Conservation (phyloP, 2,888 invertebrate species). For the Acleris emargana region DNA sequence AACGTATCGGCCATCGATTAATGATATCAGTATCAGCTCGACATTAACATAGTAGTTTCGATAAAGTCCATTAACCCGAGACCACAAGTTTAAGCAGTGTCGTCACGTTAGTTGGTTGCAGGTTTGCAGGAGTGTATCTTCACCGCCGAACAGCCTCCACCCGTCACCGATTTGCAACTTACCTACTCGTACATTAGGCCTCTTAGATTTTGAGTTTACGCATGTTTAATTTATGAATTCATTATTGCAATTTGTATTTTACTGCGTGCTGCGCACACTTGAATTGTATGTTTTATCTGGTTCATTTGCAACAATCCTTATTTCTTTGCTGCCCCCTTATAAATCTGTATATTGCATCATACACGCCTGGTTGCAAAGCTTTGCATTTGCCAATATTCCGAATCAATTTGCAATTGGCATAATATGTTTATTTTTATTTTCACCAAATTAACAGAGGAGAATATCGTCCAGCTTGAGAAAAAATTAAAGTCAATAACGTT, state of each 20-base stretch:
- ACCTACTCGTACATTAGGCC: constrained; percentile 31
- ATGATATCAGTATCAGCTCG: constrained; percentile 64
- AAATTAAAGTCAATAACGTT: constrained; percentile 29
- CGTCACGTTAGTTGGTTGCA: constrained; percentile 71
- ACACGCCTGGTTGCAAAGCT: constrained; percentile 81
- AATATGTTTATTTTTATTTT: constrained; percentile 32
- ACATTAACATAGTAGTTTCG: constrained; percentile 77
- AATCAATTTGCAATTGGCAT: constrained; percentile 54
- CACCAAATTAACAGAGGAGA: constrained; percentile 39
- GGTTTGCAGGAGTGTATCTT: constrained; percentile 66
- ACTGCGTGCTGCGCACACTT: constrained; percentile 24
- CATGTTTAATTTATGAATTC: constrained; percentile 40
- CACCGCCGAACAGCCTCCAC: constrained; percentile 52
- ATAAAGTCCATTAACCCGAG: constrained; percentile 80
- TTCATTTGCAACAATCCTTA: constrained; percentile 31
- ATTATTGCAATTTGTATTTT: constrained; percentile 55
- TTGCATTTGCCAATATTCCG: constrained; percentile 73
- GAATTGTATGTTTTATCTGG: constrained; percentile 20
- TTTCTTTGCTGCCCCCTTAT: constrained; percentile 37
- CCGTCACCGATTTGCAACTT: constrained; percentile 45
- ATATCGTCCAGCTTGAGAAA: constrained; percentile 14
- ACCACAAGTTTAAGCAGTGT: constrained; percentile 78
- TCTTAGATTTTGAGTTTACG: constrained; percentile 34
- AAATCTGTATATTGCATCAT: constrained; percentile 36
- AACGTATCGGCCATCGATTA: constrained; percentile 69